Percentiles rank a stretch among this genome's conserved stretches.
Conservation (phyloP, 2,797 vertebrate genomes). For the Lagorchestes hirsutus region DNA sequence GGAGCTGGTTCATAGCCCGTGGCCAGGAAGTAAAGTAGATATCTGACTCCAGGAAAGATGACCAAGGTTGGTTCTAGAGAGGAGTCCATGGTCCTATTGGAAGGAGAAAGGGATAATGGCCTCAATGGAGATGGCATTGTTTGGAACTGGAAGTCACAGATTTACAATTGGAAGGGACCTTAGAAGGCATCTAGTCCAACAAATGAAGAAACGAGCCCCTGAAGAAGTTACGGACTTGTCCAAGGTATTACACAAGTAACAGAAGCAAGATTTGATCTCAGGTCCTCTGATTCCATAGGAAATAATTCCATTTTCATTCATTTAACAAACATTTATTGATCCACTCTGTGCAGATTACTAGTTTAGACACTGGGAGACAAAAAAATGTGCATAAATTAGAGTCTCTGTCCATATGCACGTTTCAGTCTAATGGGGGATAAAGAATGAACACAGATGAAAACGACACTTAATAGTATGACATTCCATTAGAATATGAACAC, state of each 20-base stretch:
- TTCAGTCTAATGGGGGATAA: neutral
- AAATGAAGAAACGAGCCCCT: neutral
- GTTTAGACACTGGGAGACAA: neutral
- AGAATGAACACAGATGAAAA: neutral
- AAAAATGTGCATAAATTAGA: neutral
- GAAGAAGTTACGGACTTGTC: neutral
- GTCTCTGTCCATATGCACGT: neutral
- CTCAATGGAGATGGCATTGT: neutral
- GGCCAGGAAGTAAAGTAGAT: neutral
- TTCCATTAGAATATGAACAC: neutral
- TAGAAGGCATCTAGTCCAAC: neutral
- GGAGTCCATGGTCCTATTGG: neutral
- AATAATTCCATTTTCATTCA: neutral
- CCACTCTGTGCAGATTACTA: neutral
- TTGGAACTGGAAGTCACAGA: neutral
- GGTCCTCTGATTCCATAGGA: neutral
- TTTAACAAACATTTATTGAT: neutral
- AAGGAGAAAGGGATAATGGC: neutral
- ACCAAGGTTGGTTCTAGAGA: neutral
- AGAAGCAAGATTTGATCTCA: neutral
- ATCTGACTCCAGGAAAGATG: neutral
- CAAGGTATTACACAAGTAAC: neutral
- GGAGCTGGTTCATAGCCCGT: neutral
- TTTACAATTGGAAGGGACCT: neutral
- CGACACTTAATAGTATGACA: neutral